Evolutionary conservation across 2,888 invertebrate genomes (phyloP).

Genomic region (Caenorhabditis sp.): DNA sequence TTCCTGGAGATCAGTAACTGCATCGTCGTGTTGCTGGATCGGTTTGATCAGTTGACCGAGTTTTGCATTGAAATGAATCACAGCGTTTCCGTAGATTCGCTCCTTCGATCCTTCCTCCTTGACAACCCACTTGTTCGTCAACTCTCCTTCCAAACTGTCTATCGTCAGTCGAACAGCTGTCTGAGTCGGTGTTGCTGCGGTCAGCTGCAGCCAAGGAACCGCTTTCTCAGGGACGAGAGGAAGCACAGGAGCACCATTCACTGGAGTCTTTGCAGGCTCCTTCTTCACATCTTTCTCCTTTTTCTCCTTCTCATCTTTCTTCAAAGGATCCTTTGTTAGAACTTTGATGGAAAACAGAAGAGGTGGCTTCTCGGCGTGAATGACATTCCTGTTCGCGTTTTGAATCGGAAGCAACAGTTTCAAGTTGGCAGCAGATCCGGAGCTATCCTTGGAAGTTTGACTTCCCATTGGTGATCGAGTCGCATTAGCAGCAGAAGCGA

Average conservation of each 20-base stretch:
- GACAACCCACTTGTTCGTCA: conserved; percentile 84
- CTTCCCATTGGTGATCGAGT: conserved; percentile 11
- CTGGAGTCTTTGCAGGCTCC: background rate
- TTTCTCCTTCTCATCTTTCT: conserved; percentile 4
- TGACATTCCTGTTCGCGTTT: background rate
- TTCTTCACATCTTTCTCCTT: conserved; percentile 4
- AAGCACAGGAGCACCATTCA: conserved; percentile 5
- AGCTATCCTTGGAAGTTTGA: conserved; percentile 18
- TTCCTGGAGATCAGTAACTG: conserved; percentile 97
- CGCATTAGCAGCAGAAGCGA: conserved; percentile 30
- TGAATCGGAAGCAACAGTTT: conserved; percentile 36
- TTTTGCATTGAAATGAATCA: conserved; percentile 94
- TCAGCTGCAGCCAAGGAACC: conserved; percentile 91
- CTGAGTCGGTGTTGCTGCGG: conserved; percentile 97
- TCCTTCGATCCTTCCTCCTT: conserved; percentile 68
- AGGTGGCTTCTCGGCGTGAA: conserved; percentile 42
- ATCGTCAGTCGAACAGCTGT: conserved; percentile 97
- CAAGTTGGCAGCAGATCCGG: conserved; percentile 27
- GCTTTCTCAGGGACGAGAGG: conserved; percentile 16
- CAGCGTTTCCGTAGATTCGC: conserved; percentile 86
- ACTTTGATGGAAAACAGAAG: conserved; percentile 65
- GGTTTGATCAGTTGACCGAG: conserved; percentile 86
- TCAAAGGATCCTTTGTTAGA: conserved; percentile 30
- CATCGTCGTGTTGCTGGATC: conserved; percentile 93
- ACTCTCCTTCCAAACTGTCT: conserved; percentile 92